Percentiles rank a stretch among this genome's conserved stretches.
Evolutionary conservation across 2,888 invertebrate species (phyloP).

Genomic region (Griposia aprilina): DNA sequence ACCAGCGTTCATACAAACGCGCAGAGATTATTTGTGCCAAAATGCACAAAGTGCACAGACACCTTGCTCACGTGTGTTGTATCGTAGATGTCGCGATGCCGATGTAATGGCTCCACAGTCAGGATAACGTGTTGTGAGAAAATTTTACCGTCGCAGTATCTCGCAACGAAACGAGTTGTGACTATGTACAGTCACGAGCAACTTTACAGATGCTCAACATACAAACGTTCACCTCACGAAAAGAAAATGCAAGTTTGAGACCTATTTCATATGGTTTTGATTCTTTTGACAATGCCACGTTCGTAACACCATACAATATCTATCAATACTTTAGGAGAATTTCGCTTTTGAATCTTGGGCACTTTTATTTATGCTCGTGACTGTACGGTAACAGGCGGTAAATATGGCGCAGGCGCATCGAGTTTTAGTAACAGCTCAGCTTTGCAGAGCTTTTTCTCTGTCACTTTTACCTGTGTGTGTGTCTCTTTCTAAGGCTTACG

Average conservation of each 20-base stretch:
- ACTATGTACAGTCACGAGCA: not conserved
- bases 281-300: not conserved
- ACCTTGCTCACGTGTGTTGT: slow-evolving; percentile 73
- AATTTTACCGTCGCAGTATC: not conserved
- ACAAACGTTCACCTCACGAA: not conserved
- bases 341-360: not conserved
- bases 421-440: not conserved
- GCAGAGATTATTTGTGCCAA: slow-evolving; percentile 83
- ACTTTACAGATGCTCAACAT: not conserved
- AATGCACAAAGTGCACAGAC: slow-evolving; percentile 78
- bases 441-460: not conserved
- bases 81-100: slow-evolving; percentile 20
- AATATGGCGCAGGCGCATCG: not conserved
- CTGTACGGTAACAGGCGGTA: not conserved
- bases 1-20: slow-evolving; percentile 52
- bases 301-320: not conserved
- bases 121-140: not conserved
- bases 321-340: not conserved
- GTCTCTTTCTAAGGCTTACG: not conserved
- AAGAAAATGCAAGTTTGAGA: not conserved
- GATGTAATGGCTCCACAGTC: slow-evolving; percentile 26
- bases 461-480: not conserved
- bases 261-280: not conserved
- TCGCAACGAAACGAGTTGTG: not conserved
- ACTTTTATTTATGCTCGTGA: not conserved